These are phyloP conservation scores for Gobionotothen gibberifrons DNA, from an alignment of 2,797 vertebrate species.

Conservation along the genomic window DNA sequence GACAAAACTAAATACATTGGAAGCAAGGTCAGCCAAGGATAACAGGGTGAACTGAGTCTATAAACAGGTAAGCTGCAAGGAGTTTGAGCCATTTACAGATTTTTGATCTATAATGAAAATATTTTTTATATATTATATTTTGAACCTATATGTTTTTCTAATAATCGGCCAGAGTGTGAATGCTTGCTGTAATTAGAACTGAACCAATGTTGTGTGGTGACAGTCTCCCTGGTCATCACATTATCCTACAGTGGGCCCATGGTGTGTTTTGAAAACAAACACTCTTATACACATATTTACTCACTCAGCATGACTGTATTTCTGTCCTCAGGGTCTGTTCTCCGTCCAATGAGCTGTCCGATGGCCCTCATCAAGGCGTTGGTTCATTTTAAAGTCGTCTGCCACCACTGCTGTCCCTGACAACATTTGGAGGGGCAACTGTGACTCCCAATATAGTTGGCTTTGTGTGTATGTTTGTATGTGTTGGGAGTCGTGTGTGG, in stretches of 20 bases:
- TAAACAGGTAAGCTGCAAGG: background rate
- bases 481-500: background rate
- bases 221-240: background rate
- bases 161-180: too few relatives aligned
- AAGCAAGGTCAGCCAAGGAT: too few relatives aligned
- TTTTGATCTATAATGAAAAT: too few relatives aligned
- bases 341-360: background rate
- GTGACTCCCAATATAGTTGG: slow-evolving; percentile 2
- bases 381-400: background rate
- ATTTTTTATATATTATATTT: too few relatives aligned
- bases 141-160: too few relatives aligned
- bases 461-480: slow-evolving; percentile 11
- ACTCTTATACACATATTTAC: slow-evolving; percentile 10
- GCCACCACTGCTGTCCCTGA: background rate
- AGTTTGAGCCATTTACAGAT: too few relatives aligned
- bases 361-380: background rate
- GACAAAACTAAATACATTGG: too few relatives aligned
- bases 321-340: slow-evolving; percentile 3
- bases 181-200: background rate
- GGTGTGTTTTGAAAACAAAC: background rate
- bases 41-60: background rate
- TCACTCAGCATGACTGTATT: slow-evolving; percentile 10
- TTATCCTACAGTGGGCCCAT: background rate
- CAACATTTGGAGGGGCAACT: background rate
- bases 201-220: background rate